Base-by-base conservation (phyloP, 2,797 vertebrate species). In the Neomorphus geoffroyi region DNA sequence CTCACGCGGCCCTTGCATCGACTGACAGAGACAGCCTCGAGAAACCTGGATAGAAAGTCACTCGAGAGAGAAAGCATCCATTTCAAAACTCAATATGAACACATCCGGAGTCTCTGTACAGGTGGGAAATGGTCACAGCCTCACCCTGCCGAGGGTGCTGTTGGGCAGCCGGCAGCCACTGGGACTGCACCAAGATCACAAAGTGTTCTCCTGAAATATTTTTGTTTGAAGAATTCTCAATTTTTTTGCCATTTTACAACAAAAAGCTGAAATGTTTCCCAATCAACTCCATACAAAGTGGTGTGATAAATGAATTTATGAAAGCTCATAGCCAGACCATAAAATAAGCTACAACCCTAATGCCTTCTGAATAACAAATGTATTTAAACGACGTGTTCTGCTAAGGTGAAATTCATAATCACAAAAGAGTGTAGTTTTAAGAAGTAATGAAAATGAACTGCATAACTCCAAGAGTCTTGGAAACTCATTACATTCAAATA, bases 401-500 rank as follows among this genome's bases (percentile, higher is more conserved):
- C 73, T 92, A 66, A 95, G 41, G 67, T 65, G 64, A 90, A 67
- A 61, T 73, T 77, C 62, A 69, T 80, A 82, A 81, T 65, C 80
- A 88, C 70, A 86, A 85, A 95, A 88, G 41, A 92, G 11, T 37
- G 35, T 50, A 60, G 41, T 65, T 90, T 90, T 72, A 51, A 78
- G 72, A 83, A 84, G 75, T 83, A 90, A 89, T 96, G 80, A 85
- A 91, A 96, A 94, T 33, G 61, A 95, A 71, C 88, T 73, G n/a
- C 60, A 7, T 74, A 28, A 8, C 11, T 71, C 61, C 71, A 81
- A 72, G 77, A 72, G 48, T 81, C 90, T 43, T 51, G 26, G 81
- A 96, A 96, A 93, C 75, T 90, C 91, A 92, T 95, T 92, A 85
- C 72, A 82, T 93, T 95, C 96, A 97, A 96, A 96, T 94, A 96